Evolutionary conservation across 1,140 invertebrate species (phyloP).

Genomic region (Lepidurus packardi): DNA sequence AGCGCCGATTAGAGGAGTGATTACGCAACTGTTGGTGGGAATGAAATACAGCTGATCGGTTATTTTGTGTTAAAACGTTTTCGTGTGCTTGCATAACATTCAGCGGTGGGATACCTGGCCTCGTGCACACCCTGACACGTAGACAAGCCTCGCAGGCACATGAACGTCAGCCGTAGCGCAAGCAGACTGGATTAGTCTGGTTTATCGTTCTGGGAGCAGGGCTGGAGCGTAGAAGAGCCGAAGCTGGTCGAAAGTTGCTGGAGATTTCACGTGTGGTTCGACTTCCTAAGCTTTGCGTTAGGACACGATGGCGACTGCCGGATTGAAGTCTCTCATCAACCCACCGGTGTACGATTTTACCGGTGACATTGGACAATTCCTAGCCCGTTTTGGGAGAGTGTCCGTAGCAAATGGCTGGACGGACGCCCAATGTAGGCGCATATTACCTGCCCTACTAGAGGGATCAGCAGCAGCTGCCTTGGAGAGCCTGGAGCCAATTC

Average conservation of each 20-base stretch:
- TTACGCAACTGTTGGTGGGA: too few relatives aligned
- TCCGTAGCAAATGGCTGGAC: background rate
- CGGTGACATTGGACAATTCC: background rate
- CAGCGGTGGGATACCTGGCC: background rate
- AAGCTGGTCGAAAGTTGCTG: background rate
- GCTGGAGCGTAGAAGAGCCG: too few relatives aligned
- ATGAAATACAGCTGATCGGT: too few relatives aligned
- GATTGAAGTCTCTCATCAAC: background rate
- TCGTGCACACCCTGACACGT: background rate
- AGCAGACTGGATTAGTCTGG: too few relatives aligned
- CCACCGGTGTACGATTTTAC: background rate
- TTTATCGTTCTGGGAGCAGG: too few relatives aligned
- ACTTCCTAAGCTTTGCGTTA: background rate
- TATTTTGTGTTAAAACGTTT: too few relatives aligned
- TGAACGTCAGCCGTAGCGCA: too few relatives aligned
- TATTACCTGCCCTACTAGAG: background rate
- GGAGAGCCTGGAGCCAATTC: background rate
- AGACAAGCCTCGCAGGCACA: background rate
- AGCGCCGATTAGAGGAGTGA: too few relatives aligned
- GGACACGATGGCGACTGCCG: background rate
- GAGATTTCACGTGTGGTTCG: background rate
- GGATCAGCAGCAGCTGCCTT: background rate
- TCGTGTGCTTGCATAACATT: background rate
- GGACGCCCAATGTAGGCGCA: conserved; percentile 24
- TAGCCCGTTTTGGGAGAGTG: background rate